A percentile compares a stretch with the other conserved stretches of the same genome.
Evolutionary conservation across 2,113 vertebrate species (phyloP).

Genomic region (Smithornis capensis): DNA sequence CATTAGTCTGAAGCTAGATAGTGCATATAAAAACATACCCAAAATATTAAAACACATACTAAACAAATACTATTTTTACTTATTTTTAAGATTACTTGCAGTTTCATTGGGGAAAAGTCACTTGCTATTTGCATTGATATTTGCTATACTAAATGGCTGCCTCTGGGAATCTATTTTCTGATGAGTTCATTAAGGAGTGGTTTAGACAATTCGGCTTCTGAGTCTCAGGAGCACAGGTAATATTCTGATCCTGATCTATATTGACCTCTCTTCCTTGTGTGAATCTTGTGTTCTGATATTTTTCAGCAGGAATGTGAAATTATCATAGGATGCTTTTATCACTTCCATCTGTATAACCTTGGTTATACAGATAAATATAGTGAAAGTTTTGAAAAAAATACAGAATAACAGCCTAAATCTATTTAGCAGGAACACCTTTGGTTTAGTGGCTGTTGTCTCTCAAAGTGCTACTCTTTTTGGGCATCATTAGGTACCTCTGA

Average conservation of each 20-base stretch:
- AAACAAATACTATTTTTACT: neutral
- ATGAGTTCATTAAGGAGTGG: neutral
- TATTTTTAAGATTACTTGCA: neutral
- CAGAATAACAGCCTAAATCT: neutral
- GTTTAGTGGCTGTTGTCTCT: neutral
- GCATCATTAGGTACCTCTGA: neutral
- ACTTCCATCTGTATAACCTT: neutral
- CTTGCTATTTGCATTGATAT: neutral
- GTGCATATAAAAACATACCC: neutral
- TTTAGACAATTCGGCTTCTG: neutral
- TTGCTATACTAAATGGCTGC: neutral
- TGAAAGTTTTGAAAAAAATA: neutral
- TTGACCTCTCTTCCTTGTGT: neutral
- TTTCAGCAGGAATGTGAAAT: neutral
- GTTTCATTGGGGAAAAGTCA: neutral
- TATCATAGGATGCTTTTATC: neutral
- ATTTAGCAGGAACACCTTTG: neutral
- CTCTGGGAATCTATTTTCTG: neutral
- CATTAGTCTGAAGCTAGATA: neutral
- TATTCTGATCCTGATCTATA: neutral
- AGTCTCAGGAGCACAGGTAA: neutral
- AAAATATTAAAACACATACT: neutral
- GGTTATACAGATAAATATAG: neutral
- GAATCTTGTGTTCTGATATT: neutral
- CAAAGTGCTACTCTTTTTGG: neutral